Conservation (phyloP, 2,113 vertebrate species). For the Lamprotornis superbus region DNA sequence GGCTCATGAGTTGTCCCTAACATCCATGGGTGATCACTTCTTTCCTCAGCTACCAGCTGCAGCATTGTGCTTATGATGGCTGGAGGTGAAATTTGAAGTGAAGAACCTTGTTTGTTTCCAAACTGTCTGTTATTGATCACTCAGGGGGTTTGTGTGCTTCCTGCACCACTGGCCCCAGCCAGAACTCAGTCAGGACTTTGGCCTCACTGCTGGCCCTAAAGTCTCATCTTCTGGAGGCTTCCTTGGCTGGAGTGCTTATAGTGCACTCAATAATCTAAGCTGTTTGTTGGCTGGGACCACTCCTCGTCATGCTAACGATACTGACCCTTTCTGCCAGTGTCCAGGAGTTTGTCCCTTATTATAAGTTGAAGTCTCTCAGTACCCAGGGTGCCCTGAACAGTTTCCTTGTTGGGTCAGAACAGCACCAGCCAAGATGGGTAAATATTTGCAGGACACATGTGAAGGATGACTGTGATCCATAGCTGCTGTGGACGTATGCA, state of each 20-base stretch:
- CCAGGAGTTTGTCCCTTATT: not conserved
- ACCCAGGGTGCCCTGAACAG: not conserved
- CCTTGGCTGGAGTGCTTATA: not conserved
- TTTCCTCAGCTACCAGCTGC: not conserved
- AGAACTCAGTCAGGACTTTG: not conserved
- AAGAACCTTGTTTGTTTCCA: not conserved
- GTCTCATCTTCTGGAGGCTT: not conserved
- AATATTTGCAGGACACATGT: not conserved
- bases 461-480: not conserved
- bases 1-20: not conserved
- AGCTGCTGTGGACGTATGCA: not conserved
- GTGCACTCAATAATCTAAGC: not conserved
- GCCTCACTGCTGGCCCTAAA: not conserved
- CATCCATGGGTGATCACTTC: not conserved
- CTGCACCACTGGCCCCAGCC: not conserved
- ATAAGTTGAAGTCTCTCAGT: not conserved
- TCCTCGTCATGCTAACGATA: not conserved
- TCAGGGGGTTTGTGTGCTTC: not conserved
- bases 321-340: not conserved
- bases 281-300: not conserved
- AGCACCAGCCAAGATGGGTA: not conserved
- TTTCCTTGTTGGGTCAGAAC: not conserved
- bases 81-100: not conserved
- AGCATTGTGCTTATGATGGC: not conserved
- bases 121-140: not conserved